Percentiles rank a stretch among this genome's conserved stretches.
Evolutionary conservation across 2,797 vertebrate genomes (phyloP).

Genomic region (Phrynocephalus forsythii): DNA sequence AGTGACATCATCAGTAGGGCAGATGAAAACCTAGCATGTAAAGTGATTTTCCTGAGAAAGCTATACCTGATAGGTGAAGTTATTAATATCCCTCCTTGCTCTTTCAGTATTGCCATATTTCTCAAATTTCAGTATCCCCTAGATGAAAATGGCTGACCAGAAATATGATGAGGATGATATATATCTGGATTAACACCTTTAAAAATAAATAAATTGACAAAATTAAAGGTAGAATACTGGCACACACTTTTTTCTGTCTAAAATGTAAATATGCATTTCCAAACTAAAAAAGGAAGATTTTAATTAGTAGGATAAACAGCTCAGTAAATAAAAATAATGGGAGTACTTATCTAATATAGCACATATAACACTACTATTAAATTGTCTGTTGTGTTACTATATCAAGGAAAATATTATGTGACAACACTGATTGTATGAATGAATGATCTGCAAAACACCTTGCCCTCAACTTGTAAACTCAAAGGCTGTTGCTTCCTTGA

Average conservation of each 20-base stretch:
- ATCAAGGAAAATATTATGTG: not conserved
- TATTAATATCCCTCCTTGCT: conserved; percentile 55
- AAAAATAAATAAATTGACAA: conserved; percentile 19
- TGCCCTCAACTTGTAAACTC: too few relatives aligned
- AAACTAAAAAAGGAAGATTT: conserved; percentile 31
- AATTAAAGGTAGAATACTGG: conserved; percentile 21
- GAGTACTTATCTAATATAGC: conserved; percentile 23
- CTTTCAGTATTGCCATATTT: conserved; percentile 59
- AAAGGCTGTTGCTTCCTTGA: too few relatives aligned
- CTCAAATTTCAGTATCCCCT: conserved; percentile 33
- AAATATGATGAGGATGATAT: conserved; percentile 49
- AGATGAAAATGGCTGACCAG: conserved; percentile 42
- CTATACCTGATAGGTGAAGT: conserved; percentile 30
- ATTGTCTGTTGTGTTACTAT: not conserved
- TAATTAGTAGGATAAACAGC: conserved; percentile 27
- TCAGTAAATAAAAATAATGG: conserved; percentile 35
- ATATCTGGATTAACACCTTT: conserved; percentile 26
- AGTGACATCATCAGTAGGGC: conserved; percentile 30
- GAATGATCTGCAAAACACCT: too few relatives aligned
- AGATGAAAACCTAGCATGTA: conserved; percentile 23
- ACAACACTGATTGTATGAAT: not conserved
- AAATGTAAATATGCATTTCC: conserved; percentile 30
- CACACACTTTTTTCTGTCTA: not conserved
- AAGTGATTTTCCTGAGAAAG: conserved; percentile 55
- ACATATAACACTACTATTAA: conserved; percentile 40